phyloP scores from a whole-genome alignment of 1,140 invertebrate genomes.

The Neodiprion fabricii region DNA sequence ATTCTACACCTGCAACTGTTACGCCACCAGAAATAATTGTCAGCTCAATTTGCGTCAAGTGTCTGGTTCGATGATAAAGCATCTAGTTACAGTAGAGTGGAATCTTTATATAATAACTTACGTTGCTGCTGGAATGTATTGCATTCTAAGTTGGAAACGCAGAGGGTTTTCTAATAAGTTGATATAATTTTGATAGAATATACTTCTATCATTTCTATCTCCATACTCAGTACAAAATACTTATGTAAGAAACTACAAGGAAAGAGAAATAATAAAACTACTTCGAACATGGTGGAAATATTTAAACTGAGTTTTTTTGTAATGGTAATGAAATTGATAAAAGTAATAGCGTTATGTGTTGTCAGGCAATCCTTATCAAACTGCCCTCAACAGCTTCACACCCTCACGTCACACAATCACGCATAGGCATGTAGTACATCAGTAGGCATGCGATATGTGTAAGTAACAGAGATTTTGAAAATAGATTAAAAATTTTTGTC shows the following conservation, averaged over 20 bases:
- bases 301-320: background rate
- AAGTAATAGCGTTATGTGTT: background rate
- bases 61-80: too few species aligned
- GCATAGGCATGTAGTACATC: background rate
- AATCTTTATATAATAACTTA: background rate
- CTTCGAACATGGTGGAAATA: too few species aligned
- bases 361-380: conserved; percentile 5
- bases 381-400: background rate
- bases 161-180: background rate
- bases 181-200: conserved; percentile 5
- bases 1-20: too few species aligned
- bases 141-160: too few species aligned
- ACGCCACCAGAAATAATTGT: background rate
- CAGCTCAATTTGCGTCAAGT: too few species aligned
- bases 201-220: conserved; percentile 2
- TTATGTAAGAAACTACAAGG: background rate
- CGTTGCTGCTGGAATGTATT: too few species aligned
- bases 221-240: background rate
- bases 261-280: background rate
- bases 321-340: background rate
- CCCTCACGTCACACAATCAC: background rate
- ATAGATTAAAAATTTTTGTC: too few species aligned
- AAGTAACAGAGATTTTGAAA: too few species aligned
- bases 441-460: too few species aligned
- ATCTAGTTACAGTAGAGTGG: background rate